Evolutionary conservation across 2,113 vertebrate genomes (phyloP), one percentile per base, ranked within the genome.

Genomic region (Halichoeres trimaculatus): DNA sequence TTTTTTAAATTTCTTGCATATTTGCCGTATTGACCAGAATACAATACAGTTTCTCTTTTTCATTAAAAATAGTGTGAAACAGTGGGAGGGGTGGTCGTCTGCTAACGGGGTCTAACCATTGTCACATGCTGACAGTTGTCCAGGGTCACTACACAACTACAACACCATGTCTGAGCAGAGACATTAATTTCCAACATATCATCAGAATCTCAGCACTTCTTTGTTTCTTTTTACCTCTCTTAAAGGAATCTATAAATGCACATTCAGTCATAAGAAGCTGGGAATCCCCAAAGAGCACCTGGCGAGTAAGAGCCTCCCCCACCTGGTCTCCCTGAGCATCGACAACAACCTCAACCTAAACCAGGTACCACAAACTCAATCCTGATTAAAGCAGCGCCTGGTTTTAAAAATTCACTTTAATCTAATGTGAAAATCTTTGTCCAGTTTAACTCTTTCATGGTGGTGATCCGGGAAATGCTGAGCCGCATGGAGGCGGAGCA

Each of bases 271-370:
- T 87, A 99, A 99, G 90, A 99, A 99, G 88, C 70, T 99, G 79
- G 98, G 98, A 63, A 98, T 99, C 80, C 98, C 98, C 82, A 99
- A 99, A 95, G 98, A 99, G 62, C 95, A 99, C 63, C 94, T 99
- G 34, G 98, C 98, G 74, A 93, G 92, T 63, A 99, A 96, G 91
- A 97, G 94, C 58, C 78, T 99, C 61, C 98, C 98, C 10, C 98
- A 99, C 91, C 94, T 99, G 1, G 96, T 99, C 74, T 96, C 97
- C 57, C 94, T 99, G 40, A 98, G 98, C 83, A 99, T 99, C 82
- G 98, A 99, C 85, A 96, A 96, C 93, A 99, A 98, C 89, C 96
- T 99, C 70, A 99, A 99, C 91, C 95, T 99, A 24, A 99, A 94
- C 86, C 98, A 99, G 97, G 98, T 99, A 80, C 45, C 0, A 5